Evolutionary conservation across 1,140 invertebrate species (phyloP), one percentile per base, ranked within the genome.

Genomic region (Cotesia typhae): DNA sequence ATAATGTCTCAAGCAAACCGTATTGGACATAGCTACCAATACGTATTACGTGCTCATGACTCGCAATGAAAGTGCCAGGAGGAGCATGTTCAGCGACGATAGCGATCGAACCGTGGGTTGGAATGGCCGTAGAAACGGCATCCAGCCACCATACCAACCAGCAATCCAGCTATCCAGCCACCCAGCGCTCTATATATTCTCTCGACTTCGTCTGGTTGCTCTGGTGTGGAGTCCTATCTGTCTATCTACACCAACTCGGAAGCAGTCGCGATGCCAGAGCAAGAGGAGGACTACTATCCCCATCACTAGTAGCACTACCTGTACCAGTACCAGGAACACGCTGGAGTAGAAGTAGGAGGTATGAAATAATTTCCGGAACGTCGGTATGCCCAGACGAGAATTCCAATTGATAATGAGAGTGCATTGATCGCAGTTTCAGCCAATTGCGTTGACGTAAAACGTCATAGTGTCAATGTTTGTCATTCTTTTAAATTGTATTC

Each of bases 351-450:
- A 59, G 71, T 65, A 67, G 64, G 59, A 63, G 70, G 75, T 73
- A 76, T 78, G 74, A 75, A 78, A 77, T 77, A 76, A 77, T 77
- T 77, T 77, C 76, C 76, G 76, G 75, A 74, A 76, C 73, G 72
- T 76, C 71, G 75, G 70, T 74, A 76, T 74, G 65, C 71, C 59
- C 66, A 67, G 69, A 67, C 47, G 70, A 73, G 73, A 71, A 64
- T 73, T 75, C 64, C 71, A 65, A 76, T 76, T 60, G 71, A 70
- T 75, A 10, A n/a, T 47, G 37, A 47, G 9, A 47, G 55, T 20
- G 55, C 38, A 37, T 41, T 60, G 14, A 59, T 38, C 37, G 53
- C 36, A 53, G 6, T 53, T 52, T 37, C 5, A 55, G 28, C 9
- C 66, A 71, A 36, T 55, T 37, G 61, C 14, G 17, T 66, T 61